Evolutionary conservation across 2,888 invertebrate genomes (phyloP).

Genomic region (Drosophila kuntzei): DNA sequence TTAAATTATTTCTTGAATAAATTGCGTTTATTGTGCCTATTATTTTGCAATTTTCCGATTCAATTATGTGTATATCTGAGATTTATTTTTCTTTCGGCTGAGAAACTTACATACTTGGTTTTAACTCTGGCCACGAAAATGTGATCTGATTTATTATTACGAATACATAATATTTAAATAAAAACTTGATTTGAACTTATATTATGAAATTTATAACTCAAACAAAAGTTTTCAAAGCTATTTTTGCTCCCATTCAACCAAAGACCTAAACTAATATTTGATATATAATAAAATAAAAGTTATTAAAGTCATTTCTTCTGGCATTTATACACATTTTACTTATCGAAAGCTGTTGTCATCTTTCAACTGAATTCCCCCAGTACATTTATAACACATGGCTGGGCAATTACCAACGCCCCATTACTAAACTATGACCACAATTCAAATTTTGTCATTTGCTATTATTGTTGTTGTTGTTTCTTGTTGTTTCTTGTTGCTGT

Average conservation of each 20-base stretch:
- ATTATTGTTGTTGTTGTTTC: constrained; percentile 34
- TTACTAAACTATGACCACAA: constrained; percentile 43
- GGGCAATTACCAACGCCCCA: constrained; percentile 64
- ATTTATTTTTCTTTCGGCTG: neutral
- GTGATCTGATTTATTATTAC: too few relatives aligned
- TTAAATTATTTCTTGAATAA: neutral
- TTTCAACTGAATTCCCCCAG: constrained; percentile 9
- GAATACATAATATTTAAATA: too few relatives aligned
- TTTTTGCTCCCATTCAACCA: neutral
- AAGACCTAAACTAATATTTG: neutral
- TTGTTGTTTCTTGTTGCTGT: constrained; percentile 19
- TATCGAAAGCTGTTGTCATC: constrained; percentile 26
- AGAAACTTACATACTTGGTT: too few relatives aligned
- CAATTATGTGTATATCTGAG: neutral
- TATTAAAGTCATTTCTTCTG: neutral
- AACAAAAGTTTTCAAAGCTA: too few relatives aligned
- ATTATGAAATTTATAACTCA: too few relatives aligned
- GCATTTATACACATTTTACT: neutral
- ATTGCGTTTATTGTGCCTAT: neutral
- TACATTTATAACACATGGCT: constrained; percentile 58
- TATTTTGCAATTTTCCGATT: neutral
- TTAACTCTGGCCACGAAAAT: too few relatives aligned
- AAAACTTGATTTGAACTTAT: too few relatives aligned
- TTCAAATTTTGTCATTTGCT: constrained; percentile 42
- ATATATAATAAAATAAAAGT: neutral